A percentile compares a stretch with the other conserved stretches of the same genome.
Conservation (phyloP, 1,140 invertebrate species). For the Bombus pascuorum region DNA sequence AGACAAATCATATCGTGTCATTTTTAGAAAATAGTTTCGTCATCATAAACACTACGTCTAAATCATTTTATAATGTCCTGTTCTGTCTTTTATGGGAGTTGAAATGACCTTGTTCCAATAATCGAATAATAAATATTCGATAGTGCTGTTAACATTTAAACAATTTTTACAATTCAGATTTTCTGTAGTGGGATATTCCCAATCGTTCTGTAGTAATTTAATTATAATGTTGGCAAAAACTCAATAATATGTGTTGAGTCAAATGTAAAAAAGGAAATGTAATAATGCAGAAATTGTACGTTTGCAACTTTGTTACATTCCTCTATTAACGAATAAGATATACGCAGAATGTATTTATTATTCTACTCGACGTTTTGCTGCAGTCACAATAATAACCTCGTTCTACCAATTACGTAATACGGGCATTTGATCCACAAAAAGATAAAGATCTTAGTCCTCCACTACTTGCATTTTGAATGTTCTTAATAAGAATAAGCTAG, state of each 20-base stretch:
- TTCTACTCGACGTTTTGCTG: not conserved
- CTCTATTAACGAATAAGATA: not conserved
- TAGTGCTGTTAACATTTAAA: not conserved
- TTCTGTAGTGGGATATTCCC: too few relatives aligned
- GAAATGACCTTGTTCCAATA: not conserved
- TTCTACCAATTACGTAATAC: not conserved
- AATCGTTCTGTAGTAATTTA: not conserved
- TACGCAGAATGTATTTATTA: not conserved
- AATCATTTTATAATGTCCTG: not conserved
- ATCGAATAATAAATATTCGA: not conserved
- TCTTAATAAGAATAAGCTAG: too few relatives aligned
- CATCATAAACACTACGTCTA: not conserved
- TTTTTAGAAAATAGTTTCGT: constrained; percentile 17
- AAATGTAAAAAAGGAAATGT: not conserved
- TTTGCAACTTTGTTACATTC: not conserved
- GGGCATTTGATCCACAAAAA: not conserved
- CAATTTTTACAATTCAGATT: not conserved
- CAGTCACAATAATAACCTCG: not conserved
- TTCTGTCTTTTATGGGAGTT: not conserved
- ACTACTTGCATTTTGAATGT: not conserved
- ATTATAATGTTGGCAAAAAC: not conserved
- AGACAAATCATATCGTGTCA: not conserved
- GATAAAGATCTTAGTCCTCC: not conserved
- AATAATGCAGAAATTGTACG: not conserved
- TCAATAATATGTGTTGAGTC: too few relatives aligned